phyloP scores from a whole-genome alignment of 2,888 invertebrate species.

The Heteromyza rotundicornis region DNA sequence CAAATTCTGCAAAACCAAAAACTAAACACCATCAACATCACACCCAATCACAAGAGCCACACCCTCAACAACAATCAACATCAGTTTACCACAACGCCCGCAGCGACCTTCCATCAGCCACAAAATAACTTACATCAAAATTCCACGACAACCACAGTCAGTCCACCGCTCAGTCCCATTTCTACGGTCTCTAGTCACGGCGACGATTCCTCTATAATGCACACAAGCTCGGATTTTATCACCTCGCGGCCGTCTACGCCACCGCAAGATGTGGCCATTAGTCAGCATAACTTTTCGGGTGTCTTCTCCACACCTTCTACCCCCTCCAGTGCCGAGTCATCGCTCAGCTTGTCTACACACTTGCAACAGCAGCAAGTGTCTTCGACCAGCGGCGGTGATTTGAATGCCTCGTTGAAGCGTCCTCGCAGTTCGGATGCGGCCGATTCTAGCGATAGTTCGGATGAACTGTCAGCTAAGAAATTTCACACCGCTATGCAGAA shows the following conservation, averaged over 20 bases:
- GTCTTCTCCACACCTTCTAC: slow-evolving; percentile 66
- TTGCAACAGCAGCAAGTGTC: slow-evolving; percentile 56
- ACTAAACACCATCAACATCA: neutral
- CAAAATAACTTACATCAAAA: slow-evolving; percentile 24
- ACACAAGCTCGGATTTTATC: slow-evolving; percentile 62
- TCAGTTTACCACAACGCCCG: slow-evolving; percentile 1
- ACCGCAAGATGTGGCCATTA: slow-evolving; percentile 59
- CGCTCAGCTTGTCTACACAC: slow-evolving; percentile 62
- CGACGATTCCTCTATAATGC: slow-evolving; percentile 66
- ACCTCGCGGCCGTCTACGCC: slow-evolving; percentile 66
- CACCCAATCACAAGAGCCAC: slow-evolving; percentile 16
- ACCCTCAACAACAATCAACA: neutral
- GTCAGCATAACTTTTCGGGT: slow-evolving; percentile 46
- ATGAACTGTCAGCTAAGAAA: slow-evolving; percentile 49
- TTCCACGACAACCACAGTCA: slow-evolving; percentile 59
- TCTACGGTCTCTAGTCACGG: slow-evolving; percentile 73
- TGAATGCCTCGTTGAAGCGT: slow-evolving; percentile 35
- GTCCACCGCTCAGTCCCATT: slow-evolving; percentile 75
- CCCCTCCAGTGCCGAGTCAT: slow-evolving; percentile 69
- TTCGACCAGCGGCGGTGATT: slow-evolving; percentile 46
- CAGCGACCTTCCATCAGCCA: slow-evolving; percentile 11
- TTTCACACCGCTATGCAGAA: slow-evolving; percentile 28
- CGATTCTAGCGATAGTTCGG: slow-evolving; percentile 51
- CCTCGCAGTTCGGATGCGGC: slow-evolving; percentile 40
- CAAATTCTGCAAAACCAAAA: neutral